These are phyloP conservation scores for Nesogale talazaci DNA, from an alignment of 2,113 vertebrate genomes.

Conservation along the genomic window DNA sequence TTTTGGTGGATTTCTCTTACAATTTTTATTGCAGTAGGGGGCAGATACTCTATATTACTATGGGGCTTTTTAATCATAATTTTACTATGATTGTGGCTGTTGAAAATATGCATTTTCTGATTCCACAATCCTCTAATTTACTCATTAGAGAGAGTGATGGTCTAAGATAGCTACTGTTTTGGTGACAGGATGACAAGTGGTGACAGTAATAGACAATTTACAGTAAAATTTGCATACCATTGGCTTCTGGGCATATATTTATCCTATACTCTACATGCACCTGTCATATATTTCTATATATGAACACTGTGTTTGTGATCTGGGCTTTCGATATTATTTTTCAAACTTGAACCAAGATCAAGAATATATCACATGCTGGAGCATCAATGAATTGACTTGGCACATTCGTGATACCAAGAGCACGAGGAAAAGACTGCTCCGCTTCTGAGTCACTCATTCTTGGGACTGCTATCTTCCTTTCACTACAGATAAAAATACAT, in stretches of 20 bases:
- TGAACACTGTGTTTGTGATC: constrained; percentile 44
- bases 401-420: not conserved
- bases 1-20: constrained; percentile 4
- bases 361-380: constrained; percentile 49
- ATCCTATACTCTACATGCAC: constrained; percentile 52
- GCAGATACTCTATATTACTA: not conserved
- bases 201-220: constrained; percentile 74
- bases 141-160: constrained; percentile 69
- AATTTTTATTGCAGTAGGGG: not conserved
- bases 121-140: constrained; percentile 59
- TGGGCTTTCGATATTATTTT: constrained; percentile 38
- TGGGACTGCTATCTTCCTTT: not conserved
- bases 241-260: constrained; percentile 66
- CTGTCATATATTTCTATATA: constrained; percentile 63
- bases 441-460: not conserved
- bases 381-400: constrained; percentile 42
- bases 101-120: constrained; percentile 54
- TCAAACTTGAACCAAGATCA: constrained; percentile 48
- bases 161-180: constrained; percentile 72
- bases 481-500: not conserved
- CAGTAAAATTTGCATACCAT: constrained; percentile 65
- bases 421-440: constrained; percentile 1
- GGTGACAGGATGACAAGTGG: constrained; percentile 75
- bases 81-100: constrained; percentile 33
- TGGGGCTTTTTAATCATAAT: constrained; percentile 10